Conservation (phyloP, 2,113 vertebrate species). For the Lucifuga dentata region DNA sequence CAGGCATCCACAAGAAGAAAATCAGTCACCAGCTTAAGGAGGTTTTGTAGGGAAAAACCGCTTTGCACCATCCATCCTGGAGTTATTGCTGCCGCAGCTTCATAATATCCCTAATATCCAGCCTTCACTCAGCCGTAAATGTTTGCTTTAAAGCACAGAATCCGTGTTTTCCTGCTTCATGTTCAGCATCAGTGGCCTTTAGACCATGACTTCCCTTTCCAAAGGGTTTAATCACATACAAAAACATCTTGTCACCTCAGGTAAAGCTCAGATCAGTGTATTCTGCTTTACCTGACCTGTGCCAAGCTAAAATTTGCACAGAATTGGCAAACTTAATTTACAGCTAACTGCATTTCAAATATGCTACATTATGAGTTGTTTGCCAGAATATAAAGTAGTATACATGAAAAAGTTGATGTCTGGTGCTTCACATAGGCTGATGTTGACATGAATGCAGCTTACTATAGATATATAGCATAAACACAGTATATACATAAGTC, state of each 20-base stretch:
- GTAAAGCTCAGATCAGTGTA: not conserved
- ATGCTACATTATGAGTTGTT: not conserved
- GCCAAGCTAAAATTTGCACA: not conserved
- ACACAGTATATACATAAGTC: no score
- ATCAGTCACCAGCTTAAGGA: constrained; percentile 18
- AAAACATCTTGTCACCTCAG: constrained; percentile 11
- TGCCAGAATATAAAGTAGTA: no score
- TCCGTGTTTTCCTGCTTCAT: constrained; percentile 10
- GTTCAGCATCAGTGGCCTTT: constrained; percentile 13
- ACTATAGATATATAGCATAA: no score
- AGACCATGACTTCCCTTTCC: constrained; percentile 9
- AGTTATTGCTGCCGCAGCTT: constrained; percentile 20
- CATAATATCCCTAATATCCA: constrained; percentile 41
- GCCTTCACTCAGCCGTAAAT: constrained; percentile 27
- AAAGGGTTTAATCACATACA: constrained; percentile 23
- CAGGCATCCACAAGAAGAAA: no score
- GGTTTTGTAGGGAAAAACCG: constrained; percentile 51
- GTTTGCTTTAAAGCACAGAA: constrained; percentile 22
- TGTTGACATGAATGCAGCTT: no score
- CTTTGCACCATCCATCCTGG: constrained; percentile 32
- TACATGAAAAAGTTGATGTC: no score
- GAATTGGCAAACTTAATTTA: not conserved
- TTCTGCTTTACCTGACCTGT: not conserved
- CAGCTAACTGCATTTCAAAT: not conserved
- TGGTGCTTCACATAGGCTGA: no score